Percentiles rank a stretch among this genome's conserved stretches.
Evolutionary conservation across 1,140 invertebrate genomes (phyloP).

Genomic region (Choristoneura fumiferana): DNA sequence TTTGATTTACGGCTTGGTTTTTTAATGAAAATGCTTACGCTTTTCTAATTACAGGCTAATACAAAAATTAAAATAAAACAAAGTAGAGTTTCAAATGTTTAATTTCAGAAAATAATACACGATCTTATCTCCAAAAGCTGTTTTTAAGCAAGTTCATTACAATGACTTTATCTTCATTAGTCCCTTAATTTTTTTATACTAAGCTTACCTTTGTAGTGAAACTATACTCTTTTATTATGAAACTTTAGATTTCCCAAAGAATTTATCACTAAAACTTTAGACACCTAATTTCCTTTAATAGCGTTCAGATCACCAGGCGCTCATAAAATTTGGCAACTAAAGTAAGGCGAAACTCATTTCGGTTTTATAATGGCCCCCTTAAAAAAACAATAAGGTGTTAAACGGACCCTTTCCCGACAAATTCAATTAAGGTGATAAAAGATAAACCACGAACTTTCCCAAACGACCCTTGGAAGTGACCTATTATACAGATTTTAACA

Average conservation of each 20-base stretch:
- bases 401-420: slow-evolving; percentile 17
- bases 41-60: no score
- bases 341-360: slow-evolving; percentile 12
- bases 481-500: slow-evolving; percentile 6
- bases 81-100: no score
- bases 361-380: slow-evolving; percentile 11
- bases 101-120: no score
- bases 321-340: slow-evolving; percentile 11
- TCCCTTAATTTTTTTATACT: no score
- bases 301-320: background rate
- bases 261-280: background rate
- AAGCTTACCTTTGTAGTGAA: no score
- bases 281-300: slow-evolving; percentile 1
- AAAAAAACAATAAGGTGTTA: slow-evolving; percentile 19
- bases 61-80: no score
- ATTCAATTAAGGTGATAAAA: slow-evolving; percentile 19
- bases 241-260: background rate
- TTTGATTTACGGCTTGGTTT: no score
- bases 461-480: slow-evolving; percentile 6
- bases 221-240: no score
- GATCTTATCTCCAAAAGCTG: no score
- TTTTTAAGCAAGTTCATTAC: no score
- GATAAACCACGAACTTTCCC: slow-evolving; percentile 16
- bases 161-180: no score
- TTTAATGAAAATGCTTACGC: no score